Conservation (phyloP, 2,113 vertebrate species). For the Bubo bubo region DNA sequence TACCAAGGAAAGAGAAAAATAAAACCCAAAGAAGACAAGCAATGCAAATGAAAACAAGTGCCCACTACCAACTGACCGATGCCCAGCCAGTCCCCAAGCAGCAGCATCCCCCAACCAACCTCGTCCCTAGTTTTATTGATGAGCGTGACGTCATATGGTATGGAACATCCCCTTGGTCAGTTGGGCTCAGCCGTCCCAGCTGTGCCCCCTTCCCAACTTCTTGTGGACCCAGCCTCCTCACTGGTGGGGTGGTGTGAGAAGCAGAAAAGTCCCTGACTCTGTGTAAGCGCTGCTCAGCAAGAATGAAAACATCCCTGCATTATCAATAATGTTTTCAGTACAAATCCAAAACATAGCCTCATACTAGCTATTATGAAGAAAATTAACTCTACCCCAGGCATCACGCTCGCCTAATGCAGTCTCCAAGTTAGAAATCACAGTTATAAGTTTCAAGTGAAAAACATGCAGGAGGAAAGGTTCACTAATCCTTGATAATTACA, state of each 20-base stretch:
- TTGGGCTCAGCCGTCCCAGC: not conserved
- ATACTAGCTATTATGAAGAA: not conserved
- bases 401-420: not conserved
- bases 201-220: not conserved
- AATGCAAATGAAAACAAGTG: not conserved
- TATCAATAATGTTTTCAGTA: not conserved
- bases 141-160: not conserved
- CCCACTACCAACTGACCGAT: accelerated
- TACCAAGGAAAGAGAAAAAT: not conserved
- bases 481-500: not conserved
- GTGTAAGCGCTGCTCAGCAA: not conserved
- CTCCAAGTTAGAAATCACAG: not conserved
- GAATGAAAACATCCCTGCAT: accelerated
- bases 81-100: not conserved
- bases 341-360: not conserved
- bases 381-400: not conserved
- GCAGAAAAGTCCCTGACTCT: not conserved
- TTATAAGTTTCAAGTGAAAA: not conserved
- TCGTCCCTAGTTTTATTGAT: not conserved
- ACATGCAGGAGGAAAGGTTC: not conserved
- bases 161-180: not conserved
- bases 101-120: accelerated
- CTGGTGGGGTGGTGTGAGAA: accelerated
- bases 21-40: not conserved
- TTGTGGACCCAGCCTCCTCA: accelerated